Evolutionary conservation across 2,888 invertebrate species (phyloP), one percentile per base, ranked within the genome.

Genomic region (Drosophila tripunctata): DNA sequence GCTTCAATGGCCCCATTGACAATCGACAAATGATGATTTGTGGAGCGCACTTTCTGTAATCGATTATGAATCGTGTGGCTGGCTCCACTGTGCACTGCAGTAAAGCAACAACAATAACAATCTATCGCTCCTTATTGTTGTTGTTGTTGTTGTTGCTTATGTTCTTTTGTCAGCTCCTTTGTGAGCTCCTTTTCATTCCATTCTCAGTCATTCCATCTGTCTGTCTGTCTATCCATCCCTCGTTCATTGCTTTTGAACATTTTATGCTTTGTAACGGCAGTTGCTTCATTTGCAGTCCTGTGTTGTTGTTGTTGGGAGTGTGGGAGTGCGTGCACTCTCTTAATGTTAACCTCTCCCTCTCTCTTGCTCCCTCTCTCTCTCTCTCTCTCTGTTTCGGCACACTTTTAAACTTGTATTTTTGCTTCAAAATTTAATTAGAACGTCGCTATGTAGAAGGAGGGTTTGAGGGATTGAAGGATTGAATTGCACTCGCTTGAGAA

Each of bases 371-470:
- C 38, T 8, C 21, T 7, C 7, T 54, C 51, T 5, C 21, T 31
- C 35, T 19, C 8, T 52, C 57, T 43, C 63, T 8, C 57, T 17
- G 8, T 8, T 24, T 14, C 63, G 66, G 62, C 73, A 64, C 70
- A 67, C 71, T 74, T 61, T 78, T 56, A 43, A 57, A 57, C 47
- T 47, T 62, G 38, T 43, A 38, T 52, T 65, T 62, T 33, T 65
- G 31, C 41, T 31, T n/a, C 14, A 66, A 61, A 84, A 76, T 69
- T 71, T 72, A 82, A 83, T 83, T 83, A 75, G 75, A 75, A 68
- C 62, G 35, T 15, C 36, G 36, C 43, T 48, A 22, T 21, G 35
- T 47, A 44, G 51, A 58, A 31, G 38, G 30, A 31, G 12, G n/a
- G n/a, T n/a, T 36, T 17, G n/a, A 36, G 43, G 27, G 52, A 12